Conservation (phyloP, 2,888 invertebrate species). For the Volucella bombylans region DNA sequence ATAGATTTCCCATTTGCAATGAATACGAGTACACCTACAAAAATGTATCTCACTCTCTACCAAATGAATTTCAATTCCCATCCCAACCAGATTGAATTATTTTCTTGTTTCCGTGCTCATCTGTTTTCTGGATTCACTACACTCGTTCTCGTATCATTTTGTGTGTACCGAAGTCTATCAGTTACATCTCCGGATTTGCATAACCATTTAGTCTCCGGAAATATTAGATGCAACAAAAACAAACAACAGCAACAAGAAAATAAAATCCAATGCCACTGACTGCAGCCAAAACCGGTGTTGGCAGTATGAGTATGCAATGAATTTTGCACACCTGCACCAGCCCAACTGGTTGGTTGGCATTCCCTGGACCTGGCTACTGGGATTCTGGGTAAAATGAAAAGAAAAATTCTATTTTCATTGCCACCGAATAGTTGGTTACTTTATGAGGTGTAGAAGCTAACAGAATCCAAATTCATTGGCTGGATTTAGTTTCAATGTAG, state of each 20-base stretch:
- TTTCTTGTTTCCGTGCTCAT: conserved; percentile 2
- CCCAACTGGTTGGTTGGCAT: conserved; percentile 66
- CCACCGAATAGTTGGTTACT: conserved; percentile 11
- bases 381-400: conserved; percentile 14
- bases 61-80: conserved; percentile 59
- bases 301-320: conserved; percentile 24
- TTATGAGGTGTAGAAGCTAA: conserved; percentile 59
- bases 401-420: conserved; percentile 6
- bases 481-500: conserved; percentile 86
- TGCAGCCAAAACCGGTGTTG: conserved; percentile 52
- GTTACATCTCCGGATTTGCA: conserved; percentile 51
- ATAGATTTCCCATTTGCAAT: conserved; percentile 23
- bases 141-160: no score
- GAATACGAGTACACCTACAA: conserved; percentile 6
- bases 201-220: conserved; percentile 59
- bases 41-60: no score
- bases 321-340: conserved; percentile 69
- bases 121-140: not conserved
- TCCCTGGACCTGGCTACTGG: conserved; percentile 12
- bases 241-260: conserved; percentile 31
- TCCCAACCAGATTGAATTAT: conserved; percentile 59
- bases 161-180: not conserved
- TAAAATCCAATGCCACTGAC: conserved; percentile 51
- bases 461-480: conserved; percentile 86
- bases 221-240: conserved; percentile 35